Evolutionary conservation across 2,113 vertebrate genomes (phyloP).

Genomic region (Micronycteris hirsuta): DNA sequence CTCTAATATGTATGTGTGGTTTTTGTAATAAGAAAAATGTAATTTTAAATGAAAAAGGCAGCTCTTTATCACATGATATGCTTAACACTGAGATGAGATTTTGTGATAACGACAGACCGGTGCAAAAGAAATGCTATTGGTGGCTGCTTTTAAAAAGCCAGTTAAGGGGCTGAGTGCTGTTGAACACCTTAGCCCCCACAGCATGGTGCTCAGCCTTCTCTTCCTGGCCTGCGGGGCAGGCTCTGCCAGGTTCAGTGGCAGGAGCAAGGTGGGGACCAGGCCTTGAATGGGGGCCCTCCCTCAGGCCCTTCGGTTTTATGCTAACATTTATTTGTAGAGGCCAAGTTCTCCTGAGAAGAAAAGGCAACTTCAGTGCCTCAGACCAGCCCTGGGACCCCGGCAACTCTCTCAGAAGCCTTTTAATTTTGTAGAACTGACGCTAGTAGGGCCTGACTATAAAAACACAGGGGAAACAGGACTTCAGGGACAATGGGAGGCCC

Average conservation of each 20-base stretch:
- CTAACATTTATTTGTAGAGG: conserved; percentile 43
- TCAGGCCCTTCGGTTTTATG: accelerated
- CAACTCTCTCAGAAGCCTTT: neutral
- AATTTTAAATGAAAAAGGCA: conserved; percentile 10
- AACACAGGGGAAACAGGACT: neutral
- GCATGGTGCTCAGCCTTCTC: neutral
- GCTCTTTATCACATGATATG: neutral
- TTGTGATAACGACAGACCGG: neutral
- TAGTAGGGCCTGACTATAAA: neutral
- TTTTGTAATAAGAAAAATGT: neutral
- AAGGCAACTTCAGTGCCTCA: neutral
- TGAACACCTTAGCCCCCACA: neutral
- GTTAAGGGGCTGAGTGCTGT: neutral
- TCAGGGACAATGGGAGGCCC: neutral
- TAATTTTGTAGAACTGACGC: neutral
- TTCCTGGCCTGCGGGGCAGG: neutral
- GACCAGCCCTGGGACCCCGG: neutral
- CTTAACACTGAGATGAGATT: neutral
- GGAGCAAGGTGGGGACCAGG: neutral
- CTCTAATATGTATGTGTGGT: neutral
- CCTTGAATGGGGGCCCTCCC: neutral
- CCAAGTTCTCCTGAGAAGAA: neutral
- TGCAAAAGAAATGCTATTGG: neutral
- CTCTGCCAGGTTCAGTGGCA: neutral
- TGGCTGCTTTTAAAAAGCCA: neutral